A percentile compares a stretch with the other conserved stretches of the same genome.
Conservation (phyloP, 2,797 vertebrate species). For the Sciaenops ocellatus region DNA sequence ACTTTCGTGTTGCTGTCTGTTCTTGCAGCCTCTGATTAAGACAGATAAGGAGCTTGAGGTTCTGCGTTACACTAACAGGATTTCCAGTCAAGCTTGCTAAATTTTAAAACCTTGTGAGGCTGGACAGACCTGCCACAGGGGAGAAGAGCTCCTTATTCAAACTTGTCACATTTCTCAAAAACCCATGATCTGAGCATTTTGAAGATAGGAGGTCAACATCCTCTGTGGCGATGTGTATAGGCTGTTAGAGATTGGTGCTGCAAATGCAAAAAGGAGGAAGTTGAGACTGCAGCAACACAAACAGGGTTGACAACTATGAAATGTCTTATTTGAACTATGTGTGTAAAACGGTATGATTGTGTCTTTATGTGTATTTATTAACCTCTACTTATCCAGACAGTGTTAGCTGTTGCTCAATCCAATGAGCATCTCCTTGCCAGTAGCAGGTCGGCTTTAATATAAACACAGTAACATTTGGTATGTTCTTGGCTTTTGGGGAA, state of each 20-base stretch:
- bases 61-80: slow-evolving; percentile 88
- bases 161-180: slow-evolving; percentile 62
- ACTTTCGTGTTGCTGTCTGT: slow-evolving; percentile 54
- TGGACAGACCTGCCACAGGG: slow-evolving; percentile 57
- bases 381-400: slow-evolving; percentile 17
- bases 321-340: slow-evolving; percentile 22
- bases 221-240: slow-evolving; percentile 21
- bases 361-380: slow-evolving; percentile 12
- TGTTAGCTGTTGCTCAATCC: neutral
- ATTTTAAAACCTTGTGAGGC: slow-evolving; percentile 83
- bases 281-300: slow-evolving; percentile 35
- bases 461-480: neutral
- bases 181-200: slow-evolving; percentile 50
- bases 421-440: slow-evolving; percentile 1
- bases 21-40: slow-evolving; percentile 87
- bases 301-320: slow-evolving; percentile 24
- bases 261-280: slow-evolving; percentile 35
- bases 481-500: slow-evolving; percentile 13
- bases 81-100: slow-evolving; percentile 91
- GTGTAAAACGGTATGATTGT: neutral
- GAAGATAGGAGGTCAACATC: slow-evolving; percentile 29
- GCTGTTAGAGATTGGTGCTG: slow-evolving; percentile 26
- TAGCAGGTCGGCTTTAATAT: neutral
- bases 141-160: slow-evolving; percentile 50
- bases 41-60: slow-evolving; percentile 92